Percentiles rank a stretch among this genome's conserved stretches.
Conservation (phyloP, 92 coral and sea anemone genomes). For the Bergia puertoricense region DNA sequence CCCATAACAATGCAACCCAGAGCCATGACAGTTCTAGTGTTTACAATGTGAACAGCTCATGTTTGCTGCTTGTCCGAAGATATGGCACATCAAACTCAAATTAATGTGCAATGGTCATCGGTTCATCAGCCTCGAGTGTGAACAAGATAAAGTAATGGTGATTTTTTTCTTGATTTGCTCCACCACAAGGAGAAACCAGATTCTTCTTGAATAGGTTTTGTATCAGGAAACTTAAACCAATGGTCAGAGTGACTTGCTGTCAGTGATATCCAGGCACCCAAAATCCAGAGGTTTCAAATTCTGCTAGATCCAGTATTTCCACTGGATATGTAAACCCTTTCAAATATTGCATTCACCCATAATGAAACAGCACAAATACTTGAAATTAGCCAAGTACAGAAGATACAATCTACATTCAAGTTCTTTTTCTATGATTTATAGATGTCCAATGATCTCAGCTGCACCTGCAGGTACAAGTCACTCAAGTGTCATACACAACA, state of each 20-base stretch:
- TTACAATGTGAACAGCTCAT: slow-evolving; percentile 33
- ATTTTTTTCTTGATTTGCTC: not conserved
- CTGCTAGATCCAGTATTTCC: not conserved
- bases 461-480: slow-evolving; percentile 21
- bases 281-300: not conserved
- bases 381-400: slow-evolving; percentile 29
- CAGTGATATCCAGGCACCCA: too few relatives aligned
- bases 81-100: not conserved
- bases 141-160: not conserved
- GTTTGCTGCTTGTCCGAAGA: slow-evolving; percentile 17
- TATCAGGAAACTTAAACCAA: slow-evolving; percentile 9
- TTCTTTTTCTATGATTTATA: not conserved
- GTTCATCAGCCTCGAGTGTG: not conserved
- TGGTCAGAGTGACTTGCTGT: not conserved
- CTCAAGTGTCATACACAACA: slow-evolving; percentile 17
- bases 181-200: not conserved
- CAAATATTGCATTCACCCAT: not conserved
- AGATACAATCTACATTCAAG: slow-evolving; percentile 31
- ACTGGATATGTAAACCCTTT: not conserved
- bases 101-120: not conserved
- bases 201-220: not conserved
- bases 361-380: not conserved
- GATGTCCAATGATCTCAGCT: slow-evolving; percentile 35
- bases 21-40: slow-evolving; percentile 22
- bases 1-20: slow-evolving; percentile 39